Conservation (phyloP, 37 sponge, comb jelly and placozoan species). For the Agelas oroides region DNA sequence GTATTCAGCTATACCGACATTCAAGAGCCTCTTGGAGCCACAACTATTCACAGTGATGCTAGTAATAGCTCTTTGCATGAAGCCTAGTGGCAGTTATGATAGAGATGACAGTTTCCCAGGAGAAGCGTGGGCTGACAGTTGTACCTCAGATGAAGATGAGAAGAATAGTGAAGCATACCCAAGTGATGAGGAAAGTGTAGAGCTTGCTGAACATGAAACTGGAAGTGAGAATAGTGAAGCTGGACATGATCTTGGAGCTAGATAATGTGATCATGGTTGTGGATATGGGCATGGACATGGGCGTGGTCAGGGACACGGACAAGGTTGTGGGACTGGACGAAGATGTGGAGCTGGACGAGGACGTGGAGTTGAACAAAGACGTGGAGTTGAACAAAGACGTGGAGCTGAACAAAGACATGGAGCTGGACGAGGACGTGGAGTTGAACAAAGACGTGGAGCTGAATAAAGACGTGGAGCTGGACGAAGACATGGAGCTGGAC, state of each 20-base stretch:
- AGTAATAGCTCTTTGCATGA: neutral
- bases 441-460: too few relatives aligned
- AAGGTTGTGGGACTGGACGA: too few relatives aligned
- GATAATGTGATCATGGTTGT: neutral
- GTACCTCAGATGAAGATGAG: neutral
- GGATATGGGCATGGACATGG: too few relatives aligned
- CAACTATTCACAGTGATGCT: neutral
- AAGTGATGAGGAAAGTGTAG: neutral
- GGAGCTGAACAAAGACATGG: too few relatives aligned
- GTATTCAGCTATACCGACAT: neutral
- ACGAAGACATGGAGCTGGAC: too few relatives aligned
- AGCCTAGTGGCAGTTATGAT: neutral
- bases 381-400: too few relatives aligned
- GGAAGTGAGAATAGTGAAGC: neutral
- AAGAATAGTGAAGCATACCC: neutral
- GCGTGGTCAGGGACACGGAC: too few relatives aligned
- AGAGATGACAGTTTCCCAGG: too few relatives aligned
- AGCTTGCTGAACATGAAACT: neutral
- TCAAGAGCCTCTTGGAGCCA: neutral
- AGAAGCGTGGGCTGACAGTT: too few relatives aligned
- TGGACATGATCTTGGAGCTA: neutral
- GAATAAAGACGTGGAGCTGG: too few relatives aligned
- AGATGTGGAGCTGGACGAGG: neutral
- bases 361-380: too few relatives aligned
- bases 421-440: too few relatives aligned